Conservation (phyloP, 2,888 invertebrate genomes). For the Clusia tigrina region DNA sequence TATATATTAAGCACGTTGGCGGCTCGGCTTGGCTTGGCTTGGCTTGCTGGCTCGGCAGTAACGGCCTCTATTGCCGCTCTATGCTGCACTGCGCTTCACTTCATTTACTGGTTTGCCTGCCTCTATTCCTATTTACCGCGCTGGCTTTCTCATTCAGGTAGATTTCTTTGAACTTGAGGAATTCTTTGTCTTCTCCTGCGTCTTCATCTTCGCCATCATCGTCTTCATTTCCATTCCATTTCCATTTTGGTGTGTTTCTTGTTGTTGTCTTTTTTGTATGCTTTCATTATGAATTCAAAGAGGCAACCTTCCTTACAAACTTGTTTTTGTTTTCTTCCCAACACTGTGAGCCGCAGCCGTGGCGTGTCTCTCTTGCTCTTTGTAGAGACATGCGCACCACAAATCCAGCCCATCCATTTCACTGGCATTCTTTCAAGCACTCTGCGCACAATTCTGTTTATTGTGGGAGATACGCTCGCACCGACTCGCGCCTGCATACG, state of each 20-base stretch:
- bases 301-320: background rate
- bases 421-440: background rate
- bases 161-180: constrained; percentile 8
- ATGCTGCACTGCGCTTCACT: too few relatives aligned
- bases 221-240: background rate
- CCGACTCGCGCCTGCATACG: too few relatives aligned
- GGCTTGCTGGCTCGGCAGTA: background rate
- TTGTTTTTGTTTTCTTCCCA: background rate
- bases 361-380: too few relatives aligned
- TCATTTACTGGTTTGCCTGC: background rate
- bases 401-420: background rate
- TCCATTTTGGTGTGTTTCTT: background rate
- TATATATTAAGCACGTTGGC: constrained; percentile 2
- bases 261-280: background rate
- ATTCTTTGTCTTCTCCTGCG: background rate
- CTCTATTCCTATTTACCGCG: background rate
- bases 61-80: background rate
- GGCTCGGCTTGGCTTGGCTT: background rate
- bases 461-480: too few relatives aligned
- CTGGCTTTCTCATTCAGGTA: background rate
- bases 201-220: background rate
- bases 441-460: too few relatives aligned
- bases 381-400: too few relatives aligned
- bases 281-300: background rate
- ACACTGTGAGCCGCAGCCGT: background rate